Percentiles rank a stretch among this genome's conserved stretches.
Conservation (phyloP, 2,113 vertebrate genomes). For the Acanthochromis polyacanthus region DNA sequence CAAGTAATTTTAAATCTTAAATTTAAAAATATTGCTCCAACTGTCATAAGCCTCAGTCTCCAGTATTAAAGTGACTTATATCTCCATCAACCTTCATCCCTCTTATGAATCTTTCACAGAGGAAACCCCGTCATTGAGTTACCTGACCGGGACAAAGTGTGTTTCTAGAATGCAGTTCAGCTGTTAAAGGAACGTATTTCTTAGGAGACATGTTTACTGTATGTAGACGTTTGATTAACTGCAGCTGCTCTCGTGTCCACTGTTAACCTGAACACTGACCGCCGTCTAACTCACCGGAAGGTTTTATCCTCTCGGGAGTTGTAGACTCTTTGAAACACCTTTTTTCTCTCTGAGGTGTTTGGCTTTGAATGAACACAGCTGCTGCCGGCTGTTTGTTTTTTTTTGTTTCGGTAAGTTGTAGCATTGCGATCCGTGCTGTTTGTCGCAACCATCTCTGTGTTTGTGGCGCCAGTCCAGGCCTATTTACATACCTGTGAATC, state of each 20-base stretch:
- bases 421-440: constrained; percentile 2
- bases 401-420: not conserved
- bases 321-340: constrained; percentile 8
- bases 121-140: no score
- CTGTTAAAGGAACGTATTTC: not conserved
- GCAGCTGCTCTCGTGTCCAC: constrained; percentile 8
- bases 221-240: not conserved
- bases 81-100: no score
- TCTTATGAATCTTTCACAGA: no score
- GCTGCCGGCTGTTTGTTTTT: no score
- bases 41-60: no score
- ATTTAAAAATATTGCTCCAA: no score
- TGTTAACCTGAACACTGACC: constrained; percentile 16
- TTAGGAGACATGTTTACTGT: not conserved
- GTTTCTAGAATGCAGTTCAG: not conserved
- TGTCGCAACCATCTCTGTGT: constrained; percentile 35
- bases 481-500: constrained; percentile 61
- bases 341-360: constrained; percentile 12
- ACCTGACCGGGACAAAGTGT: no score
- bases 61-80: no score
- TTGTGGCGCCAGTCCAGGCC: constrained; percentile 36
- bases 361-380: not conserved
- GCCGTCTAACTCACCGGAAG: constrained; percentile 14
- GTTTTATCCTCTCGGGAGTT: constrained; percentile 7
- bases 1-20: no score